Conservation (phyloP, 2,797 vertebrate genomes). For the Oreochromis mossambicus region DNA sequence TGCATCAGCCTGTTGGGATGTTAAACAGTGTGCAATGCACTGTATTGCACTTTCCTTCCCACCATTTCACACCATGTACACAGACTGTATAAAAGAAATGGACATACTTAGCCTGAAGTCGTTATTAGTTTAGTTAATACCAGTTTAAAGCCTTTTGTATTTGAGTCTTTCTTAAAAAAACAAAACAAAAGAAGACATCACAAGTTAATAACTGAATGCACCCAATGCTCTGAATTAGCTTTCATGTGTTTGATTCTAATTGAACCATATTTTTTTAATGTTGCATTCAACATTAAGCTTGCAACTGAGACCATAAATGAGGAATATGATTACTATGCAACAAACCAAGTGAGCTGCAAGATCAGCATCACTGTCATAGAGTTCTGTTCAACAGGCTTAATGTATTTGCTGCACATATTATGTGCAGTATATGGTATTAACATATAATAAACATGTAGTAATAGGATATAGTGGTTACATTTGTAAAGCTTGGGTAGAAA, state of each 20-base stretch:
- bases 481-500: not conserved
- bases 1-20: slow-evolving; percentile 16
- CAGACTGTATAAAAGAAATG: not conserved
- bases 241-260: not conserved
- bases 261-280: not conserved
- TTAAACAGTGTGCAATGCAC: not conserved
- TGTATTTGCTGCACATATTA: not conserved
- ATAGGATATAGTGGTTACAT: not conserved
- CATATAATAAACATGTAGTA: not conserved
- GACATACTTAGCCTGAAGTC: not conserved
- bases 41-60: not conserved
- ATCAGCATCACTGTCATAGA: not conserved
- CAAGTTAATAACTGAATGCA: not conserved
- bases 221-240: not conserved
- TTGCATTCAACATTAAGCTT: not conserved
- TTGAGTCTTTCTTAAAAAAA: not conserved
- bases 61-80: not conserved
- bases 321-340: not conserved
- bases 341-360: not conserved
- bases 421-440: not conserved
- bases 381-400: not conserved
- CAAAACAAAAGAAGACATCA: not conserved
- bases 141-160: not conserved
- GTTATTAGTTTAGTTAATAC: not conserved
- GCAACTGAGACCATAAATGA: not conserved